Conservation (phyloP, 2,113 vertebrate genomes). For the Marmota flaviventris region DNA sequence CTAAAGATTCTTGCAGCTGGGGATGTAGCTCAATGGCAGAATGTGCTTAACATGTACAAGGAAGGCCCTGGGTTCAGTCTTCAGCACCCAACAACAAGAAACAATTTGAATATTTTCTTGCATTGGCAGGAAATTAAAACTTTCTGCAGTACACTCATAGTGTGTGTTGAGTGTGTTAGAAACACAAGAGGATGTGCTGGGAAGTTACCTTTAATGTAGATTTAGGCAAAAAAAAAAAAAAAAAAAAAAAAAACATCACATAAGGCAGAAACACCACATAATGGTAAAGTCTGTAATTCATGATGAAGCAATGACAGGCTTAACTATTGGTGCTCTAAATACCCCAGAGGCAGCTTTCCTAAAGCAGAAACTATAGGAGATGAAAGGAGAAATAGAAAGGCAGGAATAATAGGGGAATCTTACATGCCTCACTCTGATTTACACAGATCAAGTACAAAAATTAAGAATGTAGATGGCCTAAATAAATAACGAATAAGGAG, state of each 20-base stretch:
- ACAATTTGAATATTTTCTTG: neutral
- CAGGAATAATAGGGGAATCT: neutral
- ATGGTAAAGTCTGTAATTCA: neutral
- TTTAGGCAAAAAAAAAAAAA: neutral
- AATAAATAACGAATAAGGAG: neutral
- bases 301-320: neutral
- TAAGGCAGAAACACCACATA: neutral
- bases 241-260: neutral
- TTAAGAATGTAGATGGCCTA: neutral
- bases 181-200: neutral
- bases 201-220: neutral
- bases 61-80: neutral
- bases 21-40: neutral
- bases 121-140: neutral
- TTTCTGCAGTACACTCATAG: neutral
- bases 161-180: too few species aligned
- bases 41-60: neutral
- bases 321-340: neutral
- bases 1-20: neutral
- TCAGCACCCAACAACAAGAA: neutral
- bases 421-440: neutral
- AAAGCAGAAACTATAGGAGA: neutral
- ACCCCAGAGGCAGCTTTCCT: neutral
- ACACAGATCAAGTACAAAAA: neutral
- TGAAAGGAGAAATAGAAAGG: neutral